Percentiles rank a stretch among this genome's conserved stretches.
Evolutionary conservation across 2,888 invertebrate species (phyloP).

Genomic region (Rapana venosa): DNA sequence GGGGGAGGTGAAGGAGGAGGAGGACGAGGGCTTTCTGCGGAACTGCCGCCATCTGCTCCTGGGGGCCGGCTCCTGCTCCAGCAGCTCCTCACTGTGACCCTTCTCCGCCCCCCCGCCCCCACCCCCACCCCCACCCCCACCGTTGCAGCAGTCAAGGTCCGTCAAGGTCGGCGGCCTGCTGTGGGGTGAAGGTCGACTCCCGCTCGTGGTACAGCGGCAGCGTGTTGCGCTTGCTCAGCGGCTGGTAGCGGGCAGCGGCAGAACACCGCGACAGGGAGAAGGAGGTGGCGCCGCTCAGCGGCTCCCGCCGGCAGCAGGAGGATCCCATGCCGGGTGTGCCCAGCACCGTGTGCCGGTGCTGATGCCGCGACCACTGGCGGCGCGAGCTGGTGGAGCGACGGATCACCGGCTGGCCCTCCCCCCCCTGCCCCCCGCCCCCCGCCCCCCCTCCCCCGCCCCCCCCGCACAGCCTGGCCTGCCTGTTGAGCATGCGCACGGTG

Average conservation of each 20-base stretch:
- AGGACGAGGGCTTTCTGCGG: not conserved
- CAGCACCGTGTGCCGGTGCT: constrained; percentile 41
- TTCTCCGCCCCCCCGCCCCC: too few relatives aligned
- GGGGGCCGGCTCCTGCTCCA: not conserved
- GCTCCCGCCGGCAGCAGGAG: constrained; percentile 15
- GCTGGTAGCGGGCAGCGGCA: constrained; percentile 36
- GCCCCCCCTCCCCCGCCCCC: constrained; percentile 51
- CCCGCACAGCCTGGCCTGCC: constrained; percentile 81
- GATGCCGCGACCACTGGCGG: constrained; percentile 48
- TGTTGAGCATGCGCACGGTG: constrained; percentile 91
- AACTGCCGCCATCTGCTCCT: constrained; percentile 30
- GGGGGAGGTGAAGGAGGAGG: too few relatives aligned
- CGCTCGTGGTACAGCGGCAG: constrained; percentile 44
- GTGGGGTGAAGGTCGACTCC: not conserved
- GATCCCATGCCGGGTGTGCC: constrained; percentile 36
- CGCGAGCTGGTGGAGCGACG: constrained; percentile 65
- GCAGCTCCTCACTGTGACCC: constrained; percentile 30
- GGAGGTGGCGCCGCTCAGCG: constrained; percentile 14
- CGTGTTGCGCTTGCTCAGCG: constrained; percentile 49
- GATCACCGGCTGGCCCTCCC: constrained; percentile 65
- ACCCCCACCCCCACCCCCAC: not conserved
- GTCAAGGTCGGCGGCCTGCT: constrained; percentile 21
- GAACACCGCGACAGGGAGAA: not conserved
- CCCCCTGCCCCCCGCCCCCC: constrained; percentile 19
- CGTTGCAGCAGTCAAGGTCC: not conserved